These are phyloP conservation scores for Maniola hyperantus DNA, from an alignment of 2,888 invertebrate species.

Conservation along the genomic window DNA sequence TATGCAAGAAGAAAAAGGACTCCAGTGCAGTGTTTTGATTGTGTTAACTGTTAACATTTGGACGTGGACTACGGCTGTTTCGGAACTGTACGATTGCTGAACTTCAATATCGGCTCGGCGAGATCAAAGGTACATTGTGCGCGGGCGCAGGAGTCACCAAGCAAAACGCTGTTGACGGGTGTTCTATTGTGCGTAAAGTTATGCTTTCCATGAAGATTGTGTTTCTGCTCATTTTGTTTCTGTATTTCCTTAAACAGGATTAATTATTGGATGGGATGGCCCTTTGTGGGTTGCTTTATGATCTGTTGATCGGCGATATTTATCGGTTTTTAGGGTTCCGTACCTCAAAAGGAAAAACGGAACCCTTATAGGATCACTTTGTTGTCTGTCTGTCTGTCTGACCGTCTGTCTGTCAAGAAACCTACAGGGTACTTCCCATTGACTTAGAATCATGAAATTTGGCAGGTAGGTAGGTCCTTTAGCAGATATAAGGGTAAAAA, in stretches of 20 bases:
- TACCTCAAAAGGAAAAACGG: no score
- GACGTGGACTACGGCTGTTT: not conserved
- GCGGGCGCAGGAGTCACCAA: conserved; percentile 36
- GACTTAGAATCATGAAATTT: no score
- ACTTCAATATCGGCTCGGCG: conserved; percentile 44
- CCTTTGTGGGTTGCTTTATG: conserved; percentile 29
- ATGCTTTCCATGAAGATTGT: conserved; percentile 44
- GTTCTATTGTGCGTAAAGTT: conserved; percentile 46
- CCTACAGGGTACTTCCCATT: no score
- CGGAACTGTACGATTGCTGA: not conserved
- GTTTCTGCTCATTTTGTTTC: conserved; percentile 41
- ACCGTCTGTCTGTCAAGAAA: no score
- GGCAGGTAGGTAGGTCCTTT: no score
- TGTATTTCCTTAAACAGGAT: conserved; percentile 38
- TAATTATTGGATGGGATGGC: conserved; percentile 39
- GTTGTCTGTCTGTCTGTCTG: no score
- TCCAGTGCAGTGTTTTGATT: no score
- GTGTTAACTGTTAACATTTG: no score
- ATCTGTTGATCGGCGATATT: conserved; percentile 22
- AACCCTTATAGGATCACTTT: no score
- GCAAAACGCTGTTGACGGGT: conserved; percentile 38
- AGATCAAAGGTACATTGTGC: conserved; percentile 61
- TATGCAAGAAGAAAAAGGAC: no score
- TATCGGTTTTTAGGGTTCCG: no score
- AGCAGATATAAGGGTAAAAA: no score